Base-by-base conservation (phyloP, 1,140 invertebrate genomes). In the Acromyrmex charruanus region DNA sequence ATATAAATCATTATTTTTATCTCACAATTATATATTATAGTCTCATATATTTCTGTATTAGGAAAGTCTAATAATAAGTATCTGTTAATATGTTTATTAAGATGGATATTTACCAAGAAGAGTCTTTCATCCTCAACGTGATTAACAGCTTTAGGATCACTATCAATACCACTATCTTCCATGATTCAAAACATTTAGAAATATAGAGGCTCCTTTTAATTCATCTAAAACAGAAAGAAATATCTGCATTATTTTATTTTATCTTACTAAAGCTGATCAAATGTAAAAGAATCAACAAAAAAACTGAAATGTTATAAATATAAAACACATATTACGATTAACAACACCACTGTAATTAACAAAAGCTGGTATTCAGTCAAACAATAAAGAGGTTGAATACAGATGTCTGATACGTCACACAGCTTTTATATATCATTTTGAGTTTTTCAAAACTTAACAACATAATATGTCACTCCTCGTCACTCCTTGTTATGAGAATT, bases 121-220 rank as follows among this genome's bases (percentile, higher is more conserved):
- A 95, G 91, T 92, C 95, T 94, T 91, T 96, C 95, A 85, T 95
- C 94, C 88, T 95, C 95, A 16, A 88, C 77, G 49, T 91, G 91
- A 79, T 92, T 94, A 77, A 91, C 92, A 58, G 95, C 94, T 92
- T 96, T 96, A 21, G 96, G 95, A 93, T 97, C 96, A 92, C 96
- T 96, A 82, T 97, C 96, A 88, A 97, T 97, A 28, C 96, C 96
- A 92, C 96, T 97, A 93, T 97, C 96, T 94, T 97, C 96, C 96
- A 97, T 97, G 28, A 28, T 84, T 85, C 63, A 85, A 89, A 35
- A 77, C 59, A 88, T 85, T 59, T 88, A 75, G 66, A 53, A 66
- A 72, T 71, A 10, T 28, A 87, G 59, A 75, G 14, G 18, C 9
- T 82, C 39, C 31, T 39, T 35, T 44, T 65, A 79, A 74, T 65